Percentiles rank a stretch among this genome's conserved stretches.
Conservation (phyloP, 2,888 invertebrate genomes). For the Mesorhabditis spiculigera region DNA sequence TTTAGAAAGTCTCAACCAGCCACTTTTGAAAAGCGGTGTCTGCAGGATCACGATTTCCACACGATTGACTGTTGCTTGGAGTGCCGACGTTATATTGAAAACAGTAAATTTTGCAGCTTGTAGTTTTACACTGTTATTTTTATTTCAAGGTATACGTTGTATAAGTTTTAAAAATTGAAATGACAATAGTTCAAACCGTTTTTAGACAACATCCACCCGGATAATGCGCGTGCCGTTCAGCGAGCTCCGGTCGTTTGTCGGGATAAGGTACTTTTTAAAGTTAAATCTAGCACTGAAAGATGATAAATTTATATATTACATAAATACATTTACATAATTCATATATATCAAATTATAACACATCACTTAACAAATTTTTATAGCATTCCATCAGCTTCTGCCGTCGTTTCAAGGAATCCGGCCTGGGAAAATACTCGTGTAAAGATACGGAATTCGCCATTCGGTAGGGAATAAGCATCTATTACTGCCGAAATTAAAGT, state of each 20-base stretch:
- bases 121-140: too few relatives aligned
- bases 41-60: constrained; percentile 44
- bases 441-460: constrained; percentile 43
- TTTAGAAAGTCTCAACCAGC: constrained; percentile 31
- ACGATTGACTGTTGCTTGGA: constrained; percentile 42
- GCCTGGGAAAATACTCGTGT: constrained; percentile 40
- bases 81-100: constrained; percentile 39
- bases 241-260: constrained; percentile 35
- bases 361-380: background rate
- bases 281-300: too few relatives aligned
- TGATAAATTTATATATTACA: too few relatives aligned
- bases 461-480: constrained; percentile 10
- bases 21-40: constrained; percentile 37
- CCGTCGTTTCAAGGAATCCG: constrained; percentile 35
- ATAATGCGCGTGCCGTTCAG: constrained; percentile 29
- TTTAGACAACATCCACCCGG: constrained; percentile 42
- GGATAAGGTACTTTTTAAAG: constrained; percentile 20
- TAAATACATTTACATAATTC: too few relatives aligned
- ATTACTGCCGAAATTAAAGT: background rate
- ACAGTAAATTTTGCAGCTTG: constrained; percentile 20
- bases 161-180: background rate
- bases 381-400: constrained; percentile 40
- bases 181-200: background rate
- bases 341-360: too few relatives aligned
- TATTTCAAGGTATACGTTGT: background rate